Conservation (phyloP, 2,888 invertebrate genomes). For the Leptinotarsa haldemani region DNA sequence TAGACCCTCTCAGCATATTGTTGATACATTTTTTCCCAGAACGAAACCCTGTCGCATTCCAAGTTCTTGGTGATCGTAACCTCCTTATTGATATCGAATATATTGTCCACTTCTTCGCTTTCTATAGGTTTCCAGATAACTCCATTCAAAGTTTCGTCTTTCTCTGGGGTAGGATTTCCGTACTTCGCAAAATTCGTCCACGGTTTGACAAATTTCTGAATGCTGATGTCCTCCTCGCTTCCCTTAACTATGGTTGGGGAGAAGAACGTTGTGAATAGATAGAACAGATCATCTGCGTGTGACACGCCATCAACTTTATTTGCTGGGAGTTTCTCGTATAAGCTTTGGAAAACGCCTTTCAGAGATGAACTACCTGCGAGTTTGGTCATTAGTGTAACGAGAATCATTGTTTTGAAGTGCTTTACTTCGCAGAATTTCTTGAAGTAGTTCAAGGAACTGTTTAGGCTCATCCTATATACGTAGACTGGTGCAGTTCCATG, state of each 20-base stretch:
- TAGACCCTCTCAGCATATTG: conserved; percentile 25
- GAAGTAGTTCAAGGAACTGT: conserved; percentile 54
- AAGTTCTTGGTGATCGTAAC: conserved; percentile 52
- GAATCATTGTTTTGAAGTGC: conserved; percentile 51
- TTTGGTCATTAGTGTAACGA: conserved; percentile 50
- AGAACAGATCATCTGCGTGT: conserved; percentile 60
- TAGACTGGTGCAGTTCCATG: conserved; percentile 53
- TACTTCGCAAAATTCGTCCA: conserved; percentile 61
- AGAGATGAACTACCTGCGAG: conserved; percentile 46
- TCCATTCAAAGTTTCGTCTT: conserved; percentile 48
- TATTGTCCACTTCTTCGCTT: conserved; percentile 48
- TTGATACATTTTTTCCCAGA: conserved; percentile 58
- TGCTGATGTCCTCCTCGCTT: conserved; percentile 53
- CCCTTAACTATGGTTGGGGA: conserved; percentile 45
- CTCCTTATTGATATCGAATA: conserved; percentile 57
- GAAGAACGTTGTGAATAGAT: conserved; percentile 55
- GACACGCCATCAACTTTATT: conserved; percentile 51
- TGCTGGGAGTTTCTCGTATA: conserved; percentile 44
- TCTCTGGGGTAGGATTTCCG: conserved; percentile 56
- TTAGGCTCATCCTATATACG: conserved; percentile 56
- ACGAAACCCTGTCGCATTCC: conserved; percentile 54
- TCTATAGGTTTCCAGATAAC: conserved; percentile 56
- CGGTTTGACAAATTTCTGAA: conserved; percentile 56
- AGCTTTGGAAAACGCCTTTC: conserved; percentile 44
- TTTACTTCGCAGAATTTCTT: conserved; percentile 52